Evolutionary conservation across 2,888 invertebrate genomes (phyloP), one percentile per base, ranked within the genome.

Genomic region (Pollenia griseotomentosa): DNA sequence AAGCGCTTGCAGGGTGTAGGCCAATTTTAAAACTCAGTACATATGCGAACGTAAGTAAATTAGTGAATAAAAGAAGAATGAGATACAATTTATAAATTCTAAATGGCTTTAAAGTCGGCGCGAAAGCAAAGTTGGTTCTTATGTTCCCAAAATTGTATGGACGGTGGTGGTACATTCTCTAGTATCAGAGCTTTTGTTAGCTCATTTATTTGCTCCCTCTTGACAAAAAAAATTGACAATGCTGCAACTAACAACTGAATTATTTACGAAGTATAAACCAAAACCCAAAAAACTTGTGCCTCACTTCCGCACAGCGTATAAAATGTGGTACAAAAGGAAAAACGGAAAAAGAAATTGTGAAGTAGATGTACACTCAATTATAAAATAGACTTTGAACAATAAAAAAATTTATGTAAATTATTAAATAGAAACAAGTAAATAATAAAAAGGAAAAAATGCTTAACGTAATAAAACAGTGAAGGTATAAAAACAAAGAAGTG

Each of bases 191-290:
- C 19, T 77, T 65, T 53, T 7, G 9, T 3, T 12, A 40, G 14
- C 44, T 51, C 66, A 53, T 44, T 57, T 40, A 40, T 68, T 48
- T 19, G 40, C 46, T 44, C 23, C 23, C 4, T 10, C 68, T 23
- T 61, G 74, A 79, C 46, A 19, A 73, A 53, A 19, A n/a, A n/a
- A 46, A 63, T 61, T 70, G 19, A 5, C 48, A 63, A 70, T 65
- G 61, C 82, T 86, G 78, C 82, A 86, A 46, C 57, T 42, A 83
- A 61, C 42, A 82, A 68, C 74, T 86, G 16, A 86, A 83, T 79
- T 86, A 86, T 83, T 86, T 55, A 82, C 46, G 14, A 82, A 61
- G 57, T n/a, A 16, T 44, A 33, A 55, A 53, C 59, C 44, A n/a
- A 19, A 61, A 57, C 44, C 48, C 44, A 77, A 75, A 79, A 9